Evolutionary conservation across 2,888 invertebrate genomes (phyloP).

Genomic region (Andrena bicolor): DNA sequence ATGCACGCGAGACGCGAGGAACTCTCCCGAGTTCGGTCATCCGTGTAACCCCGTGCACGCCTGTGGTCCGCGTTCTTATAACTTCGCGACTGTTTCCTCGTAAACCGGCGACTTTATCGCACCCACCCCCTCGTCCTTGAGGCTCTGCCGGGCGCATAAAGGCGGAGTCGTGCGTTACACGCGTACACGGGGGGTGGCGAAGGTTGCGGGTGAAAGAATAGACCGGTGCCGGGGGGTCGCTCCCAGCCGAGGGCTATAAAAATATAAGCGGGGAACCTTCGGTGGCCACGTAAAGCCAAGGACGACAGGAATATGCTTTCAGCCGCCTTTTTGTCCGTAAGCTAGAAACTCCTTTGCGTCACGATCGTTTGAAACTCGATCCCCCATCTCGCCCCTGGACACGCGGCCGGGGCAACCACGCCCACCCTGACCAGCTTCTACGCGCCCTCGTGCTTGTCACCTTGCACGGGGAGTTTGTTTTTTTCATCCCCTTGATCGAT

Average conservation of each 20-base stretch:
- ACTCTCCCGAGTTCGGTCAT: conserved; percentile 39
- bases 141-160: conserved; percentile 29
- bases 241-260: conserved; percentile 74
- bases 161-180: conserved; percentile 42
- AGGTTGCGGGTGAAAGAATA: conserved; percentile 50
- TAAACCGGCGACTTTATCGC: conserved; percentile 71
- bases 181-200: conserved; percentile 37
- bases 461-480: conserved; percentile 13
- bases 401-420: conserved; percentile 16
- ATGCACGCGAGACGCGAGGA: conserved; percentile 6
- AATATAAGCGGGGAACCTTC: conserved; percentile 72
- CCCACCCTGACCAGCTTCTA: not conserved
- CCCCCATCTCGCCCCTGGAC: conserved; percentile 33
- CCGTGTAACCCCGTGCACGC: conserved; percentile 29
- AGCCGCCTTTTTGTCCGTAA: conserved; percentile 72
- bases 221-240: conserved; percentile 46
- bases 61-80: conserved; percentile 35
- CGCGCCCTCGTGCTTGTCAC: not conserved
- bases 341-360: conserved; percentile 57
- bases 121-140: conserved; percentile 49
- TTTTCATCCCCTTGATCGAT: conserved; percentile 26
- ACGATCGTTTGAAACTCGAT: conserved; percentile 61
- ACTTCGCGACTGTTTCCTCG: conserved; percentile 69
- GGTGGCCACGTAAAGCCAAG: conserved; percentile 74
- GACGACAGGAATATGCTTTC: conserved; percentile 81